phyloP scores from a whole-genome alignment of 35 echinoderm and acorn worm species.

The Heliocidaris erythrogramma region DNA sequence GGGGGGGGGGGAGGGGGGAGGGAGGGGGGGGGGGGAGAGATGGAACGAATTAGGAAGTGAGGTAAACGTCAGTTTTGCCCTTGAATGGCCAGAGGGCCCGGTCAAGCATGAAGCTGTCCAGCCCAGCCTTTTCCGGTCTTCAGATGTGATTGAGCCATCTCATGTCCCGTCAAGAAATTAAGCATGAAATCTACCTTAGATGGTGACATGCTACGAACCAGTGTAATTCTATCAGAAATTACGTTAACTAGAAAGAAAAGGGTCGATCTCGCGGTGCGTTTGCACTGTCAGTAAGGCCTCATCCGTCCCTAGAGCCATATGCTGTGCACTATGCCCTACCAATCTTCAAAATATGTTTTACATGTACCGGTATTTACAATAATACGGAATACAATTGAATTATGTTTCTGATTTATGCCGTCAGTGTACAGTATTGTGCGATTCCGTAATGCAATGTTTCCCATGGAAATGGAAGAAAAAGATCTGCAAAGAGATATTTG shows the following conservation, averaged over 20 bases:
- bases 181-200: conserved; percentile 11
- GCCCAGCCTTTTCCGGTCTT: neutral
- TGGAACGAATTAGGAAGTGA: too few species aligned
- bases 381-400: too few species aligned
- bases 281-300: neutral
- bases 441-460: too few species aligned
- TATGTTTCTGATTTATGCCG: too few species aligned
- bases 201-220: neutral
- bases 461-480: too few species aligned
- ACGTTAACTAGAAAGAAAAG: neutral
- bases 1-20: too few species aligned
- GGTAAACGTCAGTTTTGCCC: neutral
- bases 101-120: neutral
- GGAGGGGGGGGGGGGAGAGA: too few species aligned
- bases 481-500: too few species aligned
- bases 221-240: neutral
- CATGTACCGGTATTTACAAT: too few species aligned
- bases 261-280: neutral
- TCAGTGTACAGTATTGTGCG: too few species aligned
- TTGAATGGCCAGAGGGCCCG: neutral
- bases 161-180: conserved; percentile 1
- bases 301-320: too few species aligned
- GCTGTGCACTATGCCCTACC: too few species aligned
- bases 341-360: neutral
- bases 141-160: neutral